Evolutionary conservation across 2,888 invertebrate species (phyloP), one percentile per base, ranked within the genome.

Genomic region (Thecocarcelia acutangulata): DNA sequence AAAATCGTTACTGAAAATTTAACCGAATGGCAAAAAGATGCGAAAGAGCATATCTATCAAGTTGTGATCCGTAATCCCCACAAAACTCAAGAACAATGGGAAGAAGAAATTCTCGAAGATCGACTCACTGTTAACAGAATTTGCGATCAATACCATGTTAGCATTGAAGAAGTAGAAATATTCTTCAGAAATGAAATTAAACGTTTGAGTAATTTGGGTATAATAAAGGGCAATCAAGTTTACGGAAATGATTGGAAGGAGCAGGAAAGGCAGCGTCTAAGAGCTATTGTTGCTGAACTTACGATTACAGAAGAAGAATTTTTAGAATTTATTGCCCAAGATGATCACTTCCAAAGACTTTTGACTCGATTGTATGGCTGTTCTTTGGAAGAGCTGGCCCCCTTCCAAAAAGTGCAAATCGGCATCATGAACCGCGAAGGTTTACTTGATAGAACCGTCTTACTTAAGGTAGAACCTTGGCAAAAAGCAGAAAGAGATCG

Each of bases 401-500:
- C 86, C 0, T 85, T 86, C 64, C 90, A 90, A 59, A 84, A 85
- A 12, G 83, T 87, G 0, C 84, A 85, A 21, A 83, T 88, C 1
- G 79, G 56, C 13, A 79, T 80, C 0, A 86, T 90, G 86, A 84
- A 83, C 3, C 83, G 84, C 5, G 87, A 89, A 11, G 86, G 87
- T 11, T 74, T 87, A 9, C 75, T 90, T 1, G 89, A 90, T 52
- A 83, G 85, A 5, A 87, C 86, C 1, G 76, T 63, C 0, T 80
- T 90, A 17, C 86, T 89, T 0, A 68, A 74, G 0, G 80, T 90
- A 0, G 85, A 86, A 63, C 52, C 73, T 0, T 90, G 90, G 90
- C 88, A 90, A 78, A 86, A 85, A 44, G 84, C 83, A 21, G 89
- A 90, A 80, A 87, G 90, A 2, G 89, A 90, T 84, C 90, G 89